Conservation (phyloP, 2,113 vertebrate genomes). For the Sinocyclocheilus anshuiensis region DNA sequence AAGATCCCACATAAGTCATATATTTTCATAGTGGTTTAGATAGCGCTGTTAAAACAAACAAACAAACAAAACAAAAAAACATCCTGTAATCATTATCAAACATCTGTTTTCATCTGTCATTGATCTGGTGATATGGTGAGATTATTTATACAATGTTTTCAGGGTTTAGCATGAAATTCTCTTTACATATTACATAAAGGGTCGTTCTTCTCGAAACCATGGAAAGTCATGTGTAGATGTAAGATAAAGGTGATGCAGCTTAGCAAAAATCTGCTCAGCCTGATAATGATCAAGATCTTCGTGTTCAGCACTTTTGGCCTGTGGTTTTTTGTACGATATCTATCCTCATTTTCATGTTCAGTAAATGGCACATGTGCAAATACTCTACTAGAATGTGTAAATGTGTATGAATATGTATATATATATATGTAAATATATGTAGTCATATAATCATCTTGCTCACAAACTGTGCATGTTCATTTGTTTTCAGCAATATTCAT, state of each 20-base stretch:
- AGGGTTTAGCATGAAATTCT: neutral
- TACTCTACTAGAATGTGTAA: neutral
- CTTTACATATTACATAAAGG: neutral
- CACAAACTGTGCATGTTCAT: neutral
- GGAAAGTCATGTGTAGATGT: neutral
- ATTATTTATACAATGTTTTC: neutral
- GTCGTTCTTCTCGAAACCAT: neutral
- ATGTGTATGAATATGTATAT: neutral
- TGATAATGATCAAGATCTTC: neutral
- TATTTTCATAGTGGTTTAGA: no score
- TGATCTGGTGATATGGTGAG: neutral
- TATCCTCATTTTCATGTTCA: neutral
- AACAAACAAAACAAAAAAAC: no score
- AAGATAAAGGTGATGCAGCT: neutral
- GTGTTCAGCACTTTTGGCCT: neutral
- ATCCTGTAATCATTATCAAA: neutral
- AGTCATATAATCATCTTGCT: neutral
- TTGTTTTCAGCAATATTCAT: neutral
- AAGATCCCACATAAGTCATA: neutral
- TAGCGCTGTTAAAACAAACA: neutral
- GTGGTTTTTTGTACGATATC: neutral
- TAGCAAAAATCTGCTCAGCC: neutral
- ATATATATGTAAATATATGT: neutral
- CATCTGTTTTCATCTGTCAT: neutral
- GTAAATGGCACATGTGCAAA: neutral